These are phyloP conservation scores for Eristalis intricaria DNA, from an alignment of 2,888 invertebrate species.

Conservation along the genomic window DNA sequence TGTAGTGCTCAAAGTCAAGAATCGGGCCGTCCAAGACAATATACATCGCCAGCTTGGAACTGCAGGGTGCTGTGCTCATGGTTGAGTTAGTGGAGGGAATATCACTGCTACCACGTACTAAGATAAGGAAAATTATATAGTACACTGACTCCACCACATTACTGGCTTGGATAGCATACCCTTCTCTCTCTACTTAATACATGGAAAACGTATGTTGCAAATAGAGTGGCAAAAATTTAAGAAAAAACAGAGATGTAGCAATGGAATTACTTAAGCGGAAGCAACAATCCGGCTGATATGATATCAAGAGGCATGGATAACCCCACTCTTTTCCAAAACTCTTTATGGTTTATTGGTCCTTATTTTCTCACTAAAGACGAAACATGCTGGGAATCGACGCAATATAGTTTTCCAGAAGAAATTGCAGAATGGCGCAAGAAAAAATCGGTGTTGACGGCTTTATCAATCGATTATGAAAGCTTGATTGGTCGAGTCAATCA, in stretches of 20 bases:
- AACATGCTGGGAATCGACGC: neutral
- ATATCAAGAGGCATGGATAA: slow-evolving; percentile 4
- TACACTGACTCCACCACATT: too few species aligned
- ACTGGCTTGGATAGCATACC: neutral
- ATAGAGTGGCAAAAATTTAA: slow-evolving; percentile 12
- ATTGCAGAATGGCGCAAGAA: too few species aligned
- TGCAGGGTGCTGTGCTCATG: too few species aligned
- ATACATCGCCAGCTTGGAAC: too few species aligned
- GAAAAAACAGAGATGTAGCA: neutral
- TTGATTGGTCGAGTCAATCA: too few species aligned
- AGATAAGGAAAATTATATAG: too few species aligned
- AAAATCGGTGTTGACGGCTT: too few species aligned
- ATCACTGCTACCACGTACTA: too few species aligned
- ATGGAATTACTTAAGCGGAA: slow-evolving; percentile 13
- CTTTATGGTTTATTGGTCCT: slow-evolving; percentile 28
- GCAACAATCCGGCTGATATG: neutral
- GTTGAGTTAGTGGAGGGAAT: too few species aligned
- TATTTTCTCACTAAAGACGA: slow-evolving; percentile 3
- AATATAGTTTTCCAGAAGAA: neutral
- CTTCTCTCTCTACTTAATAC: neutral
- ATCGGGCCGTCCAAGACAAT: too few species aligned
- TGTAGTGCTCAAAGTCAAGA: too few species aligned
- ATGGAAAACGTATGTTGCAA: neutral
- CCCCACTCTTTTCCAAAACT: neutral
- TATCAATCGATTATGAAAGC: too few species aligned